These are phyloP conservation scores for Eurystomus glaucurus DNA, from an alignment of 2,797 vertebrate genomes.

Conservation along the genomic window DNA sequence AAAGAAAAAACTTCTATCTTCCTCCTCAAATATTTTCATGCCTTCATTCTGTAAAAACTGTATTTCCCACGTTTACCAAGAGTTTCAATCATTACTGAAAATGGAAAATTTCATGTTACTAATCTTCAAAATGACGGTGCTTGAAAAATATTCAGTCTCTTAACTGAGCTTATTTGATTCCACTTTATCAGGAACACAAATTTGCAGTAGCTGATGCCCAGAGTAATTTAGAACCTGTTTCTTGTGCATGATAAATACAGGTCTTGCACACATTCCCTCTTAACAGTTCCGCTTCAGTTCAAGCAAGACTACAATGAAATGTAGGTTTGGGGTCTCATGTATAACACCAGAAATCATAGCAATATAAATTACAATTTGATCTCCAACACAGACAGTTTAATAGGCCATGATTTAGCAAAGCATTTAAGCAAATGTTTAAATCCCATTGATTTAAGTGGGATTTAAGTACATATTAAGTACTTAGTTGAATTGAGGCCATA, in stretches of 20 bases:
- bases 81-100: not conserved
- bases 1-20: not conserved
- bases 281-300: not conserved
- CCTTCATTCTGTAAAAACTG: not conserved
- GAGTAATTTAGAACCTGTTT: not conserved
- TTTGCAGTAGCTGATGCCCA: not conserved
- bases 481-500: conserved; percentile 45
- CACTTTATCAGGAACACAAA: not conserved
- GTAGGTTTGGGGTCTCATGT: not conserved
- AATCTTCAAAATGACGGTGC: not conserved
- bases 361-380: conserved; percentile 57
- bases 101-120: not conserved
- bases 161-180: not conserved
- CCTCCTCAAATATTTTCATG: not conserved
- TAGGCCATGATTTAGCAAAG: conserved; percentile 51
- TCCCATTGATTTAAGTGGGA: conserved; percentile 64
- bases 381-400: conserved; percentile 40
- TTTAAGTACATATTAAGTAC: conserved; percentile 65
- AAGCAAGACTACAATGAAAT: not conserved
- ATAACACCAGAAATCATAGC: conserved; percentile 14
- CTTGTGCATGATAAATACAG: not conserved
- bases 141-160: not conserved
- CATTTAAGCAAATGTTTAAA: conserved; percentile 69
- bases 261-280: not conserved
- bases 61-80: not conserved